These are phyloP conservation scores for Nasonia longicornis DNA, from an alignment of 1,140 invertebrate species.

Conservation along the genomic window DNA sequence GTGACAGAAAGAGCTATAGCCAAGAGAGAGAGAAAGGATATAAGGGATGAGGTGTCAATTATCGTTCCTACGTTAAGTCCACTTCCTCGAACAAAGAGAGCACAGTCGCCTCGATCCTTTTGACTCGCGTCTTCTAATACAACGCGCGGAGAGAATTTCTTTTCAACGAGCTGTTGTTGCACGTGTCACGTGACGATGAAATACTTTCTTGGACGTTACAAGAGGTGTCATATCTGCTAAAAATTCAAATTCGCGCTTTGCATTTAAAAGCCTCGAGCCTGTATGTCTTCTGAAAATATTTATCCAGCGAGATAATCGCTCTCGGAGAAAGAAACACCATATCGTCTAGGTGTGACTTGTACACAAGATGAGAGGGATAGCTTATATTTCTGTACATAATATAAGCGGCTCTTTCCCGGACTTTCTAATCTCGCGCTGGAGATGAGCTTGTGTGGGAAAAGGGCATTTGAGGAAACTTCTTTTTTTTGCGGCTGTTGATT, in stretches of 20 bases:
- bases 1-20: background rate
- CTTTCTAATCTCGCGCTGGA: constrained; percentile 28
- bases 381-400: too few species aligned
- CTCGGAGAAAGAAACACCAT: background rate
- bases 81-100: background rate
- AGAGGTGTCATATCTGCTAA: too few species aligned
- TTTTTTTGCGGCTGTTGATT: background rate
- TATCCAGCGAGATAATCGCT: background rate
- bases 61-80: background rate
- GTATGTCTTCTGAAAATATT: constrained; percentile 28
- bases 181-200: too few species aligned
- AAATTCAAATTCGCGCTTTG: too few species aligned
- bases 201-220: too few species aligned
- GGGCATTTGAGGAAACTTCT: too few species aligned
- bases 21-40: background rate
- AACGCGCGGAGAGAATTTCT: too few species aligned
- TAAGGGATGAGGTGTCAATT: constrained; percentile 26
- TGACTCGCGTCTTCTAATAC: too few species aligned
- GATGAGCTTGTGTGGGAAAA: too few species aligned
- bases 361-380: too few species aligned
- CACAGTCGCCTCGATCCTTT: background rate
- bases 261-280: background rate
- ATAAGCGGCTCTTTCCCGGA: background rate
- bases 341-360: background rate
- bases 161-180: too few species aligned